Conservation (phyloP, 2,888 invertebrate species). For the Drosophila meridionalis region DNA sequence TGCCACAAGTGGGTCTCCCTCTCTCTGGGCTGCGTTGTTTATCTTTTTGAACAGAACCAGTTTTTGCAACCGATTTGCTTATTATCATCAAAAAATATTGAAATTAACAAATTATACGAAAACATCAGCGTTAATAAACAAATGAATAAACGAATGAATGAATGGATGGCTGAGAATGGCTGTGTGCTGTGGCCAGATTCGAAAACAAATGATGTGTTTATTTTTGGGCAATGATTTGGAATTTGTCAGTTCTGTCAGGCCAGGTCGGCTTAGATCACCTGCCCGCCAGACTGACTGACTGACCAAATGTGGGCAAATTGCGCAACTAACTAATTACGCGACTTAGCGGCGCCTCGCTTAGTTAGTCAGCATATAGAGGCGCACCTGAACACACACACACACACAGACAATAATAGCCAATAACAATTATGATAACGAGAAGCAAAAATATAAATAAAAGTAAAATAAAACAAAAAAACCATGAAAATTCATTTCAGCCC, state of each 20-base stretch:
- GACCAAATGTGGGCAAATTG: conserved; percentile 58
- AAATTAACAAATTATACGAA: conserved; percentile 30
- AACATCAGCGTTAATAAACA: conserved; percentile 36
- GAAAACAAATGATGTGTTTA: conserved; percentile 41
- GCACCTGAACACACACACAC: conserved; percentile 14
- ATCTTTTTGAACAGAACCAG: conserved; percentile 47
- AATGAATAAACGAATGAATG: conserved; percentile 16
- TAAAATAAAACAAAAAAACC: conserved; percentile 7
- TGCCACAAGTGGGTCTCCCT: conserved; percentile 34
- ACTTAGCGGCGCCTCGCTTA: conserved; percentile 58
- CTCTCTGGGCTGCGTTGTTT: conserved; percentile 30
- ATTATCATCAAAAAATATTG: conserved; percentile 22
- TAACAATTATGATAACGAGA: conserved; percentile 55
- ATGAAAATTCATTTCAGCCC: conserved; percentile 38
- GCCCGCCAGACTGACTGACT: conserved; percentile 19
- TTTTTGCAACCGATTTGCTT: conserved; percentile 43
- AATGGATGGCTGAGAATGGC: not conserved
- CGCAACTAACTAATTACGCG: conserved; percentile 76
- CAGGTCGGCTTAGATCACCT: conserved; percentile 65
- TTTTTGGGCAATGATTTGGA: conserved; percentile 55
- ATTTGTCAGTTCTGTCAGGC: conserved; percentile 43
- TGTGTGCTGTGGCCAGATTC: conserved; percentile 2
- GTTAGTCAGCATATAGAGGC: conserved; percentile 54
- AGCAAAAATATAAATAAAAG: conserved; percentile 5
- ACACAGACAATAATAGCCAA: conserved; percentile 22